Percentiles rank a stretch among this genome's conserved stretches.
phyloP scores from a whole-genome alignment of 2,797 vertebrate genomes.

The Uromys caudimaculatus region DNA sequence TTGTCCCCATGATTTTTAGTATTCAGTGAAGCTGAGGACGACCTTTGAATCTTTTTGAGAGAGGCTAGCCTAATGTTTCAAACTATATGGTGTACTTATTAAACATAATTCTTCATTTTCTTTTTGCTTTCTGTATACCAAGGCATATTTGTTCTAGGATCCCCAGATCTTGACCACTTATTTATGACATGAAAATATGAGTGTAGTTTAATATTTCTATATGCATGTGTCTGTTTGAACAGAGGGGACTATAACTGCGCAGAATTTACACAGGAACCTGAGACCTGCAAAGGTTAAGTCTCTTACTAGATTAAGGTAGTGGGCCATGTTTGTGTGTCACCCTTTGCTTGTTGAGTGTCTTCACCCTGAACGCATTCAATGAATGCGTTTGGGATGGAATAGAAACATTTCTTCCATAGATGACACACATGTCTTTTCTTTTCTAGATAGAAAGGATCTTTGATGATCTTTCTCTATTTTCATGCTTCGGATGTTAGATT shows the following conservation, averaged over 20 bases:
- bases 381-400: not conserved
- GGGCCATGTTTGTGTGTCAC: not conserved
- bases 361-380: not conserved
- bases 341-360: not conserved
- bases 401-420: conserved; percentile 33
- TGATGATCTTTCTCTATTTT: conserved; percentile 16
- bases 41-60: not conserved
- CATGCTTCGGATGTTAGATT: conserved; percentile 34
- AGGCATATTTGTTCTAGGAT: not conserved
- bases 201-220: not conserved
- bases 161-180: not conserved
- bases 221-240: not conserved
- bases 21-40: conserved; percentile 30
- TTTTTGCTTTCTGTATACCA: conserved; percentile 18
- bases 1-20: conserved; percentile 19
- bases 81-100: conserved; percentile 13
- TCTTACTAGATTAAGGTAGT: not conserved
- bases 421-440: not conserved
- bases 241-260: not conserved
- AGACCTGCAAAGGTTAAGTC: not conserved
- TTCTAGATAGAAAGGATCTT: not conserved
- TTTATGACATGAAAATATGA: not conserved
- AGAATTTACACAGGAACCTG: not conserved
- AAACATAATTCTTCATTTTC: conserved; percentile 27
- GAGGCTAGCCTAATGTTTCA: not conserved